A percentile compares a stretch with the other conserved stretches of the same genome.
phyloP scores from a whole-genome alignment of 2,888 invertebrate species.

The Lasioglossum morio region DNA sequence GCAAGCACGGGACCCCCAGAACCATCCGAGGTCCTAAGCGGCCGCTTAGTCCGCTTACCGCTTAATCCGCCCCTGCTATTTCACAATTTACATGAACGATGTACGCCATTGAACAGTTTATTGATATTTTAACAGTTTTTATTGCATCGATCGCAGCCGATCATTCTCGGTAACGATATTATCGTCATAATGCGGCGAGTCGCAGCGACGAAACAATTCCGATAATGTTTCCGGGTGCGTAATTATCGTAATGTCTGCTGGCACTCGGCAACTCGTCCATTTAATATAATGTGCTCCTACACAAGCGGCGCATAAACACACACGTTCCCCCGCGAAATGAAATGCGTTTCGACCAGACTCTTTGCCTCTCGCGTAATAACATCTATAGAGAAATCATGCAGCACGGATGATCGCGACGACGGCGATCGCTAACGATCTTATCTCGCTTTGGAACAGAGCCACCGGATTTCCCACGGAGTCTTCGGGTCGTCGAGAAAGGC shows the following conservation, averaged over 20 bases:
- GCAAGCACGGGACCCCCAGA: no score
- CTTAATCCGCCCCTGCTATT: no score
- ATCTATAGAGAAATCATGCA: background rate
- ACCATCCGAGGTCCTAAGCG: no score
- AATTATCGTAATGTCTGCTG: conserved; percentile 70
- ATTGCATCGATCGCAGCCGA: background rate
- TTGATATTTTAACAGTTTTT: no score
- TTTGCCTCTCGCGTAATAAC: conserved; percentile 9
- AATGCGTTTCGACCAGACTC: conserved; percentile 48
- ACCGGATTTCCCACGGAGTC: conserved; percentile 95
- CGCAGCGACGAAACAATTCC: conserved; percentile 51
- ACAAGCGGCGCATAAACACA: background rate
- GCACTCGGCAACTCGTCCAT: conserved; percentile 57
- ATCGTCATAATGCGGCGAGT: conserved; percentile 49
- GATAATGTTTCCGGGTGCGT: conserved; percentile 56
- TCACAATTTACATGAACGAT: no score
- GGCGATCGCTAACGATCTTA: conserved; percentile 22
- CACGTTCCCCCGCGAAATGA: conserved; percentile 44
- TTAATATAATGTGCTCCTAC: conserved; percentile 66
- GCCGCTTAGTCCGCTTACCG: no score
- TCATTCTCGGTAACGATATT: conserved; percentile 51
- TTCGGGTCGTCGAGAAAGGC: conserved; percentile 93
- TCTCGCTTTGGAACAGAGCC: conserved; percentile 87
- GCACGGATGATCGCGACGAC: background rate
- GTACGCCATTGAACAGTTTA: no score